Percentiles rank a stretch among this genome's conserved stretches.
Conservation (phyloP, 92 coral and sea anemone genomes). For the Metridium senile region DNA sequence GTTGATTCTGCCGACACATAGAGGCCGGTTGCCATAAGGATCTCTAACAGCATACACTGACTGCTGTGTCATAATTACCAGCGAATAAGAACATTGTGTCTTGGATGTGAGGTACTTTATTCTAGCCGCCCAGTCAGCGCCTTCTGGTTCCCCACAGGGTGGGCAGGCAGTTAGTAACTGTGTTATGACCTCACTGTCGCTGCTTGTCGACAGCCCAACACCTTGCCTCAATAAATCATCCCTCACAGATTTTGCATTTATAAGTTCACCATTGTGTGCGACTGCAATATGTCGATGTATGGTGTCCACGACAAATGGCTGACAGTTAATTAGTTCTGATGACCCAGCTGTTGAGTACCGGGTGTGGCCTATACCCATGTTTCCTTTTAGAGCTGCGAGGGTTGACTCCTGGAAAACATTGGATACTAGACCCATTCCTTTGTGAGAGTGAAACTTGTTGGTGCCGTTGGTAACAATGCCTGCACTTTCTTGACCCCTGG, state of each 20-base stretch:
- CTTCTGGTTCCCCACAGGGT: slow-evolving; percentile 95
- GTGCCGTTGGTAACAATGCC: slow-evolving; percentile 96
- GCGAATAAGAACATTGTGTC: slow-evolving; percentile 81
- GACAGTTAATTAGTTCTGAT: slow-evolving; percentile 92
- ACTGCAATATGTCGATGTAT: slow-evolving; percentile 94
- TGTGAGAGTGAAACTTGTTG: slow-evolving; percentile 71
- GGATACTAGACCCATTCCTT: slow-evolving; percentile 95
- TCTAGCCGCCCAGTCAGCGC: slow-evolving; percentile 96
- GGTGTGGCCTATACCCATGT: slow-evolving; percentile 98
- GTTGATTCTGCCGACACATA: slow-evolving; percentile 86
- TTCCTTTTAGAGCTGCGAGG: slow-evolving; percentile 71
- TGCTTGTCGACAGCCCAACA: slow-evolving; percentile 89
- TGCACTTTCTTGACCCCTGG: slow-evolving; percentile 97
- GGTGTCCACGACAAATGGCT: slow-evolving; percentile 97
- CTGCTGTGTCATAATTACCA: slow-evolving; percentile 87
- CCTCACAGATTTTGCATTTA: slow-evolving; percentile 87
- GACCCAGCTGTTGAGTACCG: slow-evolving; percentile 95
- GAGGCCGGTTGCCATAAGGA: slow-evolving; percentile 96
- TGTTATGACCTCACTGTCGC: slow-evolving; percentile 95
- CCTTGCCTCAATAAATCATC: slow-evolving; percentile 72
- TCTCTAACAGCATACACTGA: slow-evolving; percentile 92
- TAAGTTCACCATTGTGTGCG: slow-evolving; percentile 96
- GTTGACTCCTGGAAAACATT: slow-evolving; percentile 77
- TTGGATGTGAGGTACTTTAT: slow-evolving; percentile 76
- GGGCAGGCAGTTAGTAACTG: slow-evolving; percentile 90